Base-by-base conservation (phyloP, 2,888 invertebrate genomes). In the Nymphalis c-album region DNA sequence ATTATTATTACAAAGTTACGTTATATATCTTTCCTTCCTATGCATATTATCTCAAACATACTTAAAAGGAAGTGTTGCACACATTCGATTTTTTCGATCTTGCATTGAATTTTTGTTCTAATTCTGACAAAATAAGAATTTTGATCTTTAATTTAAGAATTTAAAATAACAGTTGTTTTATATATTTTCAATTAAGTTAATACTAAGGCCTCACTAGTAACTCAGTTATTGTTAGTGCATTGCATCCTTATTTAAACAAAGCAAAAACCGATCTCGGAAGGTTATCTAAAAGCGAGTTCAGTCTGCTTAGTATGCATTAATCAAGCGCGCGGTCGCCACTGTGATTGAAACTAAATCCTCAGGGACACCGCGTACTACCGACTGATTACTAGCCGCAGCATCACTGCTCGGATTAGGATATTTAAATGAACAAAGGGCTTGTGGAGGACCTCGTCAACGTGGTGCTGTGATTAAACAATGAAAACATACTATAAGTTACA, bases 301-400 rank as follows among this genome's bases (percentile, higher is more conserved):
- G 48, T 80, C 88, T 90, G 86, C 87, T 91, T 91, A 89, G 90
- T 91, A 91, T 91, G 90, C 91, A 91, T 91, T 90, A 90, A 91
- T 91, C 88, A 90, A 80, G 80, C 80, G 79, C 83, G 81, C 80
- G 83, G 76, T 80, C 83, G 82, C 79, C 81, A 73, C 76, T 88
- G 82, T 90, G 91, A 91, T 91, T 91, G 91, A 90, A 90, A 90
- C 87, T 87, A 86, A 90, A 91, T 90, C 91, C 90, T 85, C 75
- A 75, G 78, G 85, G 84, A 84, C 79, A 80, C 77, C 82, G 80
- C 79, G 83, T 77, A 80, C 83, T 81, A 78, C 75, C 84, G 80
- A 81, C 87, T 89, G 90, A 90, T 89, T 89, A 85, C 88, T 81
- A 84, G 73, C 83, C 83, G 75, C 81, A 76, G 75, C 77, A 74